Evolutionary conservation across 30 jellyfish, hydroid and myxozoan species (phyloP).

Genomic region (Hydractinia echinata): DNA sequence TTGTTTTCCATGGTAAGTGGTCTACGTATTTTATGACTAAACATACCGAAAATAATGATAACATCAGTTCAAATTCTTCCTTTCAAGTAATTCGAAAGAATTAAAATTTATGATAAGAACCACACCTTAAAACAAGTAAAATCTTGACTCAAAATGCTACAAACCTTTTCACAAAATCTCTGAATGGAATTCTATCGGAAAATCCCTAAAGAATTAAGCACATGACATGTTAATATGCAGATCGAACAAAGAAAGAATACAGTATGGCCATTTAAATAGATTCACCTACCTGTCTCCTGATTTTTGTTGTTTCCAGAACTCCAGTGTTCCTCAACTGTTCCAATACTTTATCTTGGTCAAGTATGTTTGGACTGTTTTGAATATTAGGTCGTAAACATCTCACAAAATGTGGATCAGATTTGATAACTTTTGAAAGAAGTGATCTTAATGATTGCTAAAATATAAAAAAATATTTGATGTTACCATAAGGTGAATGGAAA

Average conservation of each 20-base stretch:
- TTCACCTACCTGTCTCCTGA: constrained; percentile 68
- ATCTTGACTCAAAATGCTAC: not conserved
- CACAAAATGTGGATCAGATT: constrained; percentile 86
- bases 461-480: not conserved
- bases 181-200: constrained; percentile 76
- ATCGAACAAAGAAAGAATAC: not conserved
- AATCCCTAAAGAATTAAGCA: constrained; percentile 56
- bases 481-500: too few relatives aligned
- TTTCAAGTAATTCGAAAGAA: too few relatives aligned
- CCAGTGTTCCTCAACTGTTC: constrained; percentile 87
- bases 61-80: too few relatives aligned
- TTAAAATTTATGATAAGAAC: not conserved
- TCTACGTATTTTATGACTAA: too few relatives aligned
- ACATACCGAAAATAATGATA: too few relatives aligned
- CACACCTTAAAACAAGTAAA: not conserved
- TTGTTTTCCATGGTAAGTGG: too few relatives aligned
- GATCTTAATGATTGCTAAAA: constrained; percentile 79
- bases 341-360: constrained; percentile 77
- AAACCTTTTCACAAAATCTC: constrained; percentile 72
- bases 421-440: constrained; percentile 86
- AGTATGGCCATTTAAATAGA: not conserved
- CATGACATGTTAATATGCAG: not conserved
- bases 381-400: constrained; percentile 95
- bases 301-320: constrained; percentile 88
- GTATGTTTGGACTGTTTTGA: constrained; percentile 51